Evolutionary conservation across 2,888 invertebrate species (phyloP).

Genomic region (Hirtodrosophila alboralis): DNA sequence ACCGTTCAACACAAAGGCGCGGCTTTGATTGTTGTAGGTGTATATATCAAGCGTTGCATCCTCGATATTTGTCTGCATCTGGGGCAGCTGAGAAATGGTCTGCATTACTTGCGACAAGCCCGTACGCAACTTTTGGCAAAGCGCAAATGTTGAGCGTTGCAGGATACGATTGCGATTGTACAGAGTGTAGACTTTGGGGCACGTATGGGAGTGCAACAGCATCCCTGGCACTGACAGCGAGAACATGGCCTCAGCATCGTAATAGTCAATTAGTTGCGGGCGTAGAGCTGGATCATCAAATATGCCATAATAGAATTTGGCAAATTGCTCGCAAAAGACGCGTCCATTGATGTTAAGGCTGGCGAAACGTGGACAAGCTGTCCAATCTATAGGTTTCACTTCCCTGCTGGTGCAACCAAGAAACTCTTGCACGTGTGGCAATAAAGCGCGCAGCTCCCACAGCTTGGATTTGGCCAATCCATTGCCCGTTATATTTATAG

Average conservation of each 20-base stretch:
- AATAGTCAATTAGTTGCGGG: slow-evolving; percentile 13
- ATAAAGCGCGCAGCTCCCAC: slow-evolving; percentile 1
- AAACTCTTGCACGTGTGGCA: slow-evolving; percentile 21
- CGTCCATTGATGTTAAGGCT: too few relatives aligned
- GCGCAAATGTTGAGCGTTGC: slow-evolving; percentile 6
- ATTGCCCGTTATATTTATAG: slow-evolving; percentile 28
- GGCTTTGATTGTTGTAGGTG: background rate
- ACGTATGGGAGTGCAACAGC: slow-evolving; percentile 3
- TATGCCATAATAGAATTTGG: background rate
- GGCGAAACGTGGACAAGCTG: too few relatives aligned
- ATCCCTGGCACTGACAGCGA: slow-evolving; percentile 25
- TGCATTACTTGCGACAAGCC: slow-evolving; percentile 7
- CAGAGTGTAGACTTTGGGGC: too few relatives aligned
- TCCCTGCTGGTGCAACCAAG: background rate
- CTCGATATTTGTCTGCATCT: slow-evolving; percentile 1
- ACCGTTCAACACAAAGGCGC: slow-evolving; percentile 27
- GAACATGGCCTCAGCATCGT: slow-evolving; percentile 19
- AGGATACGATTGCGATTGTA: slow-evolving; percentile 10
- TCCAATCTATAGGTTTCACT: too few relatives aligned
- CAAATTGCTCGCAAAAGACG: slow-evolving; percentile 15
- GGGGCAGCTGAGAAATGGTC: slow-evolving; percentile 31
- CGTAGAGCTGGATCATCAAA: slow-evolving; percentile 26
- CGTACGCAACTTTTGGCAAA: slow-evolving; percentile 17
- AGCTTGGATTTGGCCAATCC: slow-evolving; percentile 13
- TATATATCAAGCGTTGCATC: slow-evolving; percentile 5